Evolutionary conservation across 2,888 invertebrate species (phyloP).

Genomic region (Eupeodes latifasciatus): DNA sequence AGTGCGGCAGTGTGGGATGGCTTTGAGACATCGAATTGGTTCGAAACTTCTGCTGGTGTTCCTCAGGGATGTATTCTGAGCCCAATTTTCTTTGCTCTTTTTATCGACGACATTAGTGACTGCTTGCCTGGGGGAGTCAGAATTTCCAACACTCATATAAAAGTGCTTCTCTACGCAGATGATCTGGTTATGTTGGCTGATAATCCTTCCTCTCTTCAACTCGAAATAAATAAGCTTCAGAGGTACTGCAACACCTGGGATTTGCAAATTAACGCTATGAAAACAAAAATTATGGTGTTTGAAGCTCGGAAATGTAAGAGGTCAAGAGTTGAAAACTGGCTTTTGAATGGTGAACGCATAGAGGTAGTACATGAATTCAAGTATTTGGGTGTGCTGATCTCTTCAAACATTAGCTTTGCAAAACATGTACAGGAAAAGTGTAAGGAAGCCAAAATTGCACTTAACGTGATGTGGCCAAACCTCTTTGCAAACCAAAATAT

Average conservation of each 20-base stretch:
- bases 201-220: too few species aligned
- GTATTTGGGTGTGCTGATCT: conserved; percentile 2
- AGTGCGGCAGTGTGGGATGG: too few species aligned
- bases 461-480: background rate
- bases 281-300: conserved; percentile 6
- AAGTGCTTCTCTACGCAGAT: conserved; percentile 2
- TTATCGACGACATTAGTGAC: background rate
- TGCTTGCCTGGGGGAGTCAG: background rate
- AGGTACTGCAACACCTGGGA: background rate
- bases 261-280: background rate
- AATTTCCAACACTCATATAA: background rate
- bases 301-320: background rate
- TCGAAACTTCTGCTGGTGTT: background rate
- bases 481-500: background rate
- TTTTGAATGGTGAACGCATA: background rate
- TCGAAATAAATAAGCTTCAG: background rate
- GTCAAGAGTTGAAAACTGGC: background rate
- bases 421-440: background rate
- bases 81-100: background rate
- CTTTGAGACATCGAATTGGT: background rate
- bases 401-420: background rate
- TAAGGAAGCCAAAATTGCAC: background rate
- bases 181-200: background rate
- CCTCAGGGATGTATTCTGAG: background rate
- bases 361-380: background rate